phyloP scores from a whole-genome alignment of 2,113 vertebrate species.

The Sapayoa aenigma region DNA sequence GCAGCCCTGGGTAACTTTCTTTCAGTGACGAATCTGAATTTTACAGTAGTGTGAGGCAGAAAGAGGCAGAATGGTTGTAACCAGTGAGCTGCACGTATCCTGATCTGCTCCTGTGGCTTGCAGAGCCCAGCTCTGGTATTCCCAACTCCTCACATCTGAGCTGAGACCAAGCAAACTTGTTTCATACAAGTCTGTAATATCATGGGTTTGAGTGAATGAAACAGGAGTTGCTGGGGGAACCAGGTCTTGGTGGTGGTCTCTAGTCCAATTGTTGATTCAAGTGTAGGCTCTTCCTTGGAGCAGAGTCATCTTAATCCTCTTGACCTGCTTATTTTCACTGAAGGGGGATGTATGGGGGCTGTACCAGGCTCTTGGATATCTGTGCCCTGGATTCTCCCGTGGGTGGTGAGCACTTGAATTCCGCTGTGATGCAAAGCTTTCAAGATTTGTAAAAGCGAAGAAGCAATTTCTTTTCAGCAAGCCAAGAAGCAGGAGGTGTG shows the following conservation, averaged over 20 bases:
- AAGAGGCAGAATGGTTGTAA: background rate
- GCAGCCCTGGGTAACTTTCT: background rate
- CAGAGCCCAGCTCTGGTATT: background rate
- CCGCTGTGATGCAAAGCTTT: accelerated
- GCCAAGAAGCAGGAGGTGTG: background rate
- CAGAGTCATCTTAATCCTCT: background rate
- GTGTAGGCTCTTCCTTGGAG: background rate
- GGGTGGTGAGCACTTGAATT: background rate
- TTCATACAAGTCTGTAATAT: background rate
- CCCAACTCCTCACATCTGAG: background rate
- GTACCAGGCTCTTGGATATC: background rate
- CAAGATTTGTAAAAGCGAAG: background rate
- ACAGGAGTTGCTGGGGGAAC: background rate
- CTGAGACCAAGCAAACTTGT: background rate
- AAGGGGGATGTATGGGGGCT: background rate
- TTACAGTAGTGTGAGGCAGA: background rate
- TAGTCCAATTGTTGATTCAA: background rate
- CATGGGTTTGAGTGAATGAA: accelerated
- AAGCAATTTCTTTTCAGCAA: background rate
- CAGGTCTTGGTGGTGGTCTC: background rate
- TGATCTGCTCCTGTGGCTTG: background rate
- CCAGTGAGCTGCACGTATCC: background rate
- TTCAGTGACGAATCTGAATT: background rate
- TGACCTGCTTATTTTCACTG: background rate
- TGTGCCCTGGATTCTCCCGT: accelerated